A percentile compares a stretch with the other conserved stretches of the same genome.
These are phyloP conservation scores for Scaptomyza pallida DNA, from an alignment of 1,140 invertebrate species.

Conservation along the genomic window DNA sequence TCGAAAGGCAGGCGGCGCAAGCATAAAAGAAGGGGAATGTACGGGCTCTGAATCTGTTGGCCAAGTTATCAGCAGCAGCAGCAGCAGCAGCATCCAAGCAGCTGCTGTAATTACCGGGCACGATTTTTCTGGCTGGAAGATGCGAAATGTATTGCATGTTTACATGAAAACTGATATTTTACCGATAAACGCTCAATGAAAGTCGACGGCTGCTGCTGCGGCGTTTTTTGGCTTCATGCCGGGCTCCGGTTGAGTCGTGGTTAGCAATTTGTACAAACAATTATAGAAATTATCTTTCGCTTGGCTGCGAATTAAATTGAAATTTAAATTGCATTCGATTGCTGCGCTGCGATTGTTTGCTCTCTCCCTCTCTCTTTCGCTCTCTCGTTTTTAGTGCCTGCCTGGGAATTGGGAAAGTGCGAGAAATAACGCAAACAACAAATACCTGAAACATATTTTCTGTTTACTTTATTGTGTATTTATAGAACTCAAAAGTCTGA, in stretches of 20 bases:
- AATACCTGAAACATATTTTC: constrained; percentile 42
- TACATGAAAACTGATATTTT: constrained; percentile 79
- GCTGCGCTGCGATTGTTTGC: constrained; percentile 47
- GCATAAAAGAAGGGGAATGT: not conserved
- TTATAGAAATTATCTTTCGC: constrained; percentile 82
- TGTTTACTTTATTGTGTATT: constrained; percentile 54
- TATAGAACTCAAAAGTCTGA: constrained; percentile 74
- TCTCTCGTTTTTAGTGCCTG: constrained; percentile 14
- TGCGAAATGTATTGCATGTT: constrained; percentile 81
- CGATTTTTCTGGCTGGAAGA: constrained; percentile 54
- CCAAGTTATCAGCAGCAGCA: constrained; percentile 22
- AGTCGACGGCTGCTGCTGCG: constrained; percentile 47
- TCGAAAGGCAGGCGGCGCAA: constrained; percentile 51
- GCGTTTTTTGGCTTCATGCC: constrained; percentile 37
- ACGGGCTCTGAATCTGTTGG: constrained; percentile 8
- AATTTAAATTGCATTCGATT: constrained; percentile 81
- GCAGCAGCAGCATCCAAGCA: constrained; percentile 27
- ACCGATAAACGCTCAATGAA: constrained; percentile 80
- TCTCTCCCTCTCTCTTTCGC: constrained; percentile 15
- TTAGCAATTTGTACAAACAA: constrained; percentile 80
- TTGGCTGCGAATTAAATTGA: constrained; percentile 76
- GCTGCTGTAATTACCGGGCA: constrained; percentile 56
- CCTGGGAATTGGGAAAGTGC: constrained; percentile 23
- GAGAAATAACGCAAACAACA: constrained; percentile 25
- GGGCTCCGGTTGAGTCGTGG: constrained; percentile 61